A percentile compares a stretch with the other conserved stretches of the same genome.
phyloP scores from a whole-genome alignment of 2,888 invertebrate species.

The Listrodromus nycthemerus region DNA sequence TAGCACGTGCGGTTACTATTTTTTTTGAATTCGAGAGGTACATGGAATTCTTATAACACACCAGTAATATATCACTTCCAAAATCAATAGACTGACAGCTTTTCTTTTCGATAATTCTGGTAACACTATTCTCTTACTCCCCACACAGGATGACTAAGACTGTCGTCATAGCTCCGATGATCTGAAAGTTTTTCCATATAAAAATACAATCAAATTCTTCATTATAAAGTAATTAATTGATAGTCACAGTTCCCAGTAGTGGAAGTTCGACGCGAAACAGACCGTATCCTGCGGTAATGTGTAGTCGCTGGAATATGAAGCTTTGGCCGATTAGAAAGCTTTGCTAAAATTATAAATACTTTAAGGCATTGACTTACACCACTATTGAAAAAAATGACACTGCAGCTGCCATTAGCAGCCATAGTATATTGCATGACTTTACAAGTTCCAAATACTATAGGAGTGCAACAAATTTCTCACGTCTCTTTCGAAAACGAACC shows the following conservation, averaged over 20 bases:
- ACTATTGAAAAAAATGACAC: background rate
- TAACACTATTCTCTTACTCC: background rate
- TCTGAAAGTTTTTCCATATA: background rate
- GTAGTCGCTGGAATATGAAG: background rate
- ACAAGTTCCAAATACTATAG: background rate
- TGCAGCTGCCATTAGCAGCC: too few species aligned
- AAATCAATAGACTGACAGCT: too few species aligned
- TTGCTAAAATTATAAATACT: background rate
- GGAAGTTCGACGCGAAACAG: background rate
- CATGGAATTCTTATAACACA: too few species aligned
- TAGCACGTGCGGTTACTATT: too few species aligned
- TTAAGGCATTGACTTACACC: background rate
- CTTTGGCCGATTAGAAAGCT: background rate
- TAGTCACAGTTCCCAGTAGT: constrained; percentile 1
- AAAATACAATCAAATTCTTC: background rate
- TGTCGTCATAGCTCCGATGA: constrained; percentile 7
- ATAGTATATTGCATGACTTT: too few species aligned
- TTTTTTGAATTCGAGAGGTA: too few species aligned
- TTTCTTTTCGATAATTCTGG: too few species aligned
- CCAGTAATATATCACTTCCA: too few species aligned
- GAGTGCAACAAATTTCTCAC: background rate
- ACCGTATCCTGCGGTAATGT: background rate
- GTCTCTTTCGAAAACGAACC: constrained; percentile 10
- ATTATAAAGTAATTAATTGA: background rate
- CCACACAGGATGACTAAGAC: background rate